phyloP scores from a whole-genome alignment of 2,888 invertebrate species.

The Augiades crinisus region DNA sequence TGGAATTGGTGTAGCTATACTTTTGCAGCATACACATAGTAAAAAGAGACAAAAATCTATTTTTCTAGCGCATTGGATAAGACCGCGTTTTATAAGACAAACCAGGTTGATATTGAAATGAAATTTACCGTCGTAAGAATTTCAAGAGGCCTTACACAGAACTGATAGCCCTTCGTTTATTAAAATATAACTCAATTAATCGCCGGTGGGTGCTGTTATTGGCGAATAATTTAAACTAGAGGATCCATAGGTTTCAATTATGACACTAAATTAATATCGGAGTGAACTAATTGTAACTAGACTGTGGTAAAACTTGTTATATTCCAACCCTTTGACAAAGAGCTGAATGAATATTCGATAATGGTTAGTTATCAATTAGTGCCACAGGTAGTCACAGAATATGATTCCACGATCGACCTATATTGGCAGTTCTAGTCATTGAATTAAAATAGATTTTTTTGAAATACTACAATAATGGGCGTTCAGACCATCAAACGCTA shows the following conservation, averaged over 20 bases:
- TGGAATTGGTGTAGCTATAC: too few species aligned
- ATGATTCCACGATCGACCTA: not conserved
- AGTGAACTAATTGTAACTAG: constrained; percentile 15
- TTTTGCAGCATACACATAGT: too few species aligned
- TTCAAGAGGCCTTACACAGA: not conserved
- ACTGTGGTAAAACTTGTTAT: constrained; percentile 13
- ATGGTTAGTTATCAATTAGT: constrained; percentile 21
- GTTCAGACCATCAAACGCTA: too few species aligned
- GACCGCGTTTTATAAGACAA: too few species aligned
- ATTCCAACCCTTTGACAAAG: constrained; percentile 17
- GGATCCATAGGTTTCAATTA: constrained; percentile 17
- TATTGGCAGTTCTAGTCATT: constrained; percentile 6
- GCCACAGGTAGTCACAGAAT: too few species aligned
- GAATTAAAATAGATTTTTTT: not conserved
- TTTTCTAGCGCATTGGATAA: too few species aligned
- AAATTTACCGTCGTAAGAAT: too few species aligned
- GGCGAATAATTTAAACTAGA: constrained; percentile 11
- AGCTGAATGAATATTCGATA: constrained; percentile 10
- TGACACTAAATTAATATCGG: constrained; percentile 18
- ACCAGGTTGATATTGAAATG: too few species aligned
- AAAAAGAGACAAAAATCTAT: too few species aligned
- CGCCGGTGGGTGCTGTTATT: not conserved
- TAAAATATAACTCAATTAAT: constrained; percentile 5
- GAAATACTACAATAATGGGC: too few species aligned
- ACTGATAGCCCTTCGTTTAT: not conserved